phyloP scores from a whole-genome alignment of 2,797 vertebrate genomes.

The Enteromius mattozi region DNA sequence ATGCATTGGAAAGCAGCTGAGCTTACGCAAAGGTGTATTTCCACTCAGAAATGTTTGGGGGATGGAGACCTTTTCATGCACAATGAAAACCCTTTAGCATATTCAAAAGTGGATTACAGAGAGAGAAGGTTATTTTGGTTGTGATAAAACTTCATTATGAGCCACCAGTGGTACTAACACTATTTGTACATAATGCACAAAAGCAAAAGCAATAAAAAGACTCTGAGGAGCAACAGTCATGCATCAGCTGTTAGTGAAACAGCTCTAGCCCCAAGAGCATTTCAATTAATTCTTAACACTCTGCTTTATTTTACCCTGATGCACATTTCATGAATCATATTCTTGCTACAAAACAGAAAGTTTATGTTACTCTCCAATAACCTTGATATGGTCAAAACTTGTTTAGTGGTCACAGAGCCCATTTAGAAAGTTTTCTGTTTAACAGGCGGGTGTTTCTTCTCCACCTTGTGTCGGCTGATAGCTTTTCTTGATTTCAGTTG shows the following conservation, averaged over 20 bases:
- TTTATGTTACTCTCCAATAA: background rate
- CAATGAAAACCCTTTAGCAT: background rate
- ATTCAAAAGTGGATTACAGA: background rate
- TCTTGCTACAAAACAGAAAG: background rate
- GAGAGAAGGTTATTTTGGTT: background rate
- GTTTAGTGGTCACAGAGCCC: background rate
- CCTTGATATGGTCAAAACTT: background rate
- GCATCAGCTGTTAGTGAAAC: background rate
- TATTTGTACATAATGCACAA: background rate
- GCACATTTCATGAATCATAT: background rate
- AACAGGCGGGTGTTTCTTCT: background rate
- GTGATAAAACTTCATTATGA: background rate
- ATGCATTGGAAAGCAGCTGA: background rate
- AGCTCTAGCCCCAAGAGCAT: background rate
- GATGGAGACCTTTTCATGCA: background rate
- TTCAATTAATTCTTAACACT: background rate
- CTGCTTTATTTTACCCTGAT: background rate
- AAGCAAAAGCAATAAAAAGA: background rate
- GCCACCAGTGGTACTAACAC: background rate
- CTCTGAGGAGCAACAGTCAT: background rate
- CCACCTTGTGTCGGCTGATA: background rate
- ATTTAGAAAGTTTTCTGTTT: background rate
- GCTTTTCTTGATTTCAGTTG: slow-evolving; percentile 16
- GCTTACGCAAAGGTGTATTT: background rate
- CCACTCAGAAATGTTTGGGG: background rate